Base-by-base conservation (phyloP, 2,888 invertebrate genomes). In the Drosophila affinis region DNA sequence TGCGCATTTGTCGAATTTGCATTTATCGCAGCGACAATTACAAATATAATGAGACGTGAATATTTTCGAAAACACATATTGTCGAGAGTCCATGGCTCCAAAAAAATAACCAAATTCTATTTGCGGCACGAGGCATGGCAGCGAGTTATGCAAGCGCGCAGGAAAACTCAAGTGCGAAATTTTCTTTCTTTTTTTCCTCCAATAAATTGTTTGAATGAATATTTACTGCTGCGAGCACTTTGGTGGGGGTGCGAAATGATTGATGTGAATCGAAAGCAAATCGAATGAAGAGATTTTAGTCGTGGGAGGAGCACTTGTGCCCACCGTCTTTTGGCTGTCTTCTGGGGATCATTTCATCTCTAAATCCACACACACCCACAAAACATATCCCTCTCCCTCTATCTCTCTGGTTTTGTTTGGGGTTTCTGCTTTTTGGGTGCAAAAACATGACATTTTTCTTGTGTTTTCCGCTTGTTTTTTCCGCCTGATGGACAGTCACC, bases 21-120 rank as follows among this genome's bases (percentile, higher is more conserved):
- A 80, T 73, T 79, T 70, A 24, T 80, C 47, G 68, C 77, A 65
- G 65, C 67, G 76, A 71, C 72, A 83, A 75, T 73, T 39, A 39
- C 39, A 39, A 71, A 78, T 78, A 75, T 83, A 77, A 67, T 65
- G 75, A 64, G 72, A 83, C 81, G 81, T 81, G 84, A 76, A 75
- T 77, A 81, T 77, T 83, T 81, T 81, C 75, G 2, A 12, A 76
- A 39, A 39, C 5, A 24, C 24, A 39, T 39, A 39, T 39, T 39
- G n/a, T n/a, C 39, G 5, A 39, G 2, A 39, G 7, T n/a, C 39
- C 39, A 39, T 39, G 39, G 39, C 39, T 39, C n/a, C 39, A 39
- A 49, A 14, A 39, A 14, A 14, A 3, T 2, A 46, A 10, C 18
- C 10, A 10, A 18, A 64, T 68, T 65, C 51, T 68, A 57, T 68